Evolutionary conservation across 2,888 invertebrate species (phyloP).

Genomic region (Lymantria dispar): DNA sequence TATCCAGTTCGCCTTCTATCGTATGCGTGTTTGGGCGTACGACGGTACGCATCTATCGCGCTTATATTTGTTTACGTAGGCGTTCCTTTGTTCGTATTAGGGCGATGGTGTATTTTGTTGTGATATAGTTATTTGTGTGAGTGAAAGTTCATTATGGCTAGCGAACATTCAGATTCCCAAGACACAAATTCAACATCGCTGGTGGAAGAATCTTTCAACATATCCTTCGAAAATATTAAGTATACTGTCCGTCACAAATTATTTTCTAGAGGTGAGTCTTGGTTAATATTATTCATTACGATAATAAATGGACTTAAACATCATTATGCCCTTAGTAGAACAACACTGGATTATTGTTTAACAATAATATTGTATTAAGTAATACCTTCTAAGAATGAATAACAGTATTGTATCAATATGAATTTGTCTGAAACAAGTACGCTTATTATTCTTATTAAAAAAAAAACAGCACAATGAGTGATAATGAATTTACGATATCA

Average conservation of each 20-base stretch:
- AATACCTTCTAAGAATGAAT: too few species aligned
- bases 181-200: slow-evolving; percentile 66
- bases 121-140: slow-evolving; percentile 40
- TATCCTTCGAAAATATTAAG: slow-evolving; percentile 85
- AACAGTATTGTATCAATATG: too few species aligned
- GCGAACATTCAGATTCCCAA: slow-evolving; percentile 64
- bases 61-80: slow-evolving; percentile 62
- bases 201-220: slow-evolving; percentile 78
- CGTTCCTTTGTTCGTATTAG: slow-evolving; percentile 55
- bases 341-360: too few species aligned
- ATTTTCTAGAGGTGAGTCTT: not conserved
- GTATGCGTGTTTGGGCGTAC: slow-evolving; percentile 44
- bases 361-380: too few species aligned
- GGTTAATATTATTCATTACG: not conserved
- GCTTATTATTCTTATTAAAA: too few species aligned
- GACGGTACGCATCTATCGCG: slow-evolving; percentile 33
- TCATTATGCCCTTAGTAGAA: too few species aligned
- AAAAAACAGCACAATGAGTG: too few species aligned
- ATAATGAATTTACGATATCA: too few species aligned
- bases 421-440: too few species aligned
- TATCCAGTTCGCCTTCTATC: slow-evolving; percentile 34
- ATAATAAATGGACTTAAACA: too few species aligned
- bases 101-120: slow-evolving; percentile 47
- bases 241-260: slow-evolving; percentile 77
- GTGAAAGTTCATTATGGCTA: slow-evolving; percentile 59